Conservation (phyloP, 2,888 invertebrate species). For the Dasysyrphus tricinctus region DNA sequence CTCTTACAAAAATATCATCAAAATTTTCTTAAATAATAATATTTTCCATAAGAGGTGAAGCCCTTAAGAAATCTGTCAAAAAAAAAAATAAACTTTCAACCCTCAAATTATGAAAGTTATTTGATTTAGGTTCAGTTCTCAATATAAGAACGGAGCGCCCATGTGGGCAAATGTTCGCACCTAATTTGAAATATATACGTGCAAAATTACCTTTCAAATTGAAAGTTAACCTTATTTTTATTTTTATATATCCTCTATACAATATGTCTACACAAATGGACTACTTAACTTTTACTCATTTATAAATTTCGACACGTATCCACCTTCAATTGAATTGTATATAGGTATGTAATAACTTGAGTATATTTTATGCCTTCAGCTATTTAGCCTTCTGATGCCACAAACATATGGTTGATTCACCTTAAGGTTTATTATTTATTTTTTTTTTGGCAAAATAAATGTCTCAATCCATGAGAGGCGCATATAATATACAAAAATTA, state of each 20-base stretch:
- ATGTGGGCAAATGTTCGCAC: no score
- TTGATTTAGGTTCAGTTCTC: no score
- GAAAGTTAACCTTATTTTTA: background rate
- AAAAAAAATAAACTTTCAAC: no score
- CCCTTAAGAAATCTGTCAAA: no score
- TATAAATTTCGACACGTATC: conserved; percentile 53
- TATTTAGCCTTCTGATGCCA: conserved; percentile 10
- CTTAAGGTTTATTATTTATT: conserved; percentile 36
- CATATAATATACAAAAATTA: background rate
- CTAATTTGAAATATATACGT: no score
- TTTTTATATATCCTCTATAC: background rate
- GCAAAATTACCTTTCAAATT: conserved; percentile 2
- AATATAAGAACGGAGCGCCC: no score
- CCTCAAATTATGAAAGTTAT: no score
- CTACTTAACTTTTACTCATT: conserved; percentile 17
- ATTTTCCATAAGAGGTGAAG: no score
- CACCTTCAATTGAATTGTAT: conserved; percentile 49
- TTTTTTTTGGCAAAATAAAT: conserved; percentile 22
- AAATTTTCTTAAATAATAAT: no score
- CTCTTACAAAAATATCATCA: no score
- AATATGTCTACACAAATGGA: background rate
- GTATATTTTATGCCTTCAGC: conserved; percentile 17
- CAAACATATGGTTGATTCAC: conserved; percentile 36
- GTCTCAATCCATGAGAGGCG: background rate
- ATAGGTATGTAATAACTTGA: background rate